phyloP scores from a whole-genome alignment of 2,888 invertebrate genomes.

The Cheilosia soror region DNA sequence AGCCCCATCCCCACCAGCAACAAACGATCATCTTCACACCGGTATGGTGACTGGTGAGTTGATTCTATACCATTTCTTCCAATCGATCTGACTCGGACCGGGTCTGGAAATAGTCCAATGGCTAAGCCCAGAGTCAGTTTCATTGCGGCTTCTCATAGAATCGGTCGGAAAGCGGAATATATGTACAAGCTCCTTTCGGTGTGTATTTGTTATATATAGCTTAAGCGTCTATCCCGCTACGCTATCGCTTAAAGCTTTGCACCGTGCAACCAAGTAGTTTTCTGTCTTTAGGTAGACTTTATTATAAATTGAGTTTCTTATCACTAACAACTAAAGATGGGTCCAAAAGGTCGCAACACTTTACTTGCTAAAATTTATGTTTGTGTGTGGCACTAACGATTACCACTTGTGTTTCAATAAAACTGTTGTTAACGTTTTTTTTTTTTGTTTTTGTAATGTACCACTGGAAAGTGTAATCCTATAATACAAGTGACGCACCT shows the following conservation, averaged over 20 bases:
- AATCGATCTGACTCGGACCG: constrained; percentile 43
- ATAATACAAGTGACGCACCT: not conserved
- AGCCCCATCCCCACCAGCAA: not conserved
- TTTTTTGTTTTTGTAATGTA: not conserved
- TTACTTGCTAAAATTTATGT: not conserved
- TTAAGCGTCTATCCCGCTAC: not conserved
- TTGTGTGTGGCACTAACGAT: not conserved
- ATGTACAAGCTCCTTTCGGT: constrained; percentile 6
- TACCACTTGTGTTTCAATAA: not conserved
- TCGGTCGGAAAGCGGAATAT: constrained; percentile 65
- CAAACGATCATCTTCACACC: constrained; percentile 31
- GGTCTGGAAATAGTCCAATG: constrained; percentile 47
- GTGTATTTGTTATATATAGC: not conserved
- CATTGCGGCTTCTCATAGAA: constrained; percentile 71
- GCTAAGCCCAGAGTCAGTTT: constrained; percentile 54
- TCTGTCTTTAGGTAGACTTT: constrained; percentile 11
- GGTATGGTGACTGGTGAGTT: constrained; percentile 67
- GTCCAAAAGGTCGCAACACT: constrained; percentile 14
- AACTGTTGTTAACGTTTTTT: constrained; percentile 14
- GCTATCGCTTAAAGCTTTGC: not conserved
- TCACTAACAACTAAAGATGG: not conserved
- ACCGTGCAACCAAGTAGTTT: not conserved
- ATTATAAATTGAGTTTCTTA: not conserved
- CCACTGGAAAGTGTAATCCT: not conserved
- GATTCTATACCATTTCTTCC: constrained; percentile 56